Percentiles rank a stretch among this genome's conserved stretches.
These are phyloP conservation scores for Smithornis capensis DNA, from an alignment of 2,113 vertebrate genomes.

Conservation along the genomic window DNA sequence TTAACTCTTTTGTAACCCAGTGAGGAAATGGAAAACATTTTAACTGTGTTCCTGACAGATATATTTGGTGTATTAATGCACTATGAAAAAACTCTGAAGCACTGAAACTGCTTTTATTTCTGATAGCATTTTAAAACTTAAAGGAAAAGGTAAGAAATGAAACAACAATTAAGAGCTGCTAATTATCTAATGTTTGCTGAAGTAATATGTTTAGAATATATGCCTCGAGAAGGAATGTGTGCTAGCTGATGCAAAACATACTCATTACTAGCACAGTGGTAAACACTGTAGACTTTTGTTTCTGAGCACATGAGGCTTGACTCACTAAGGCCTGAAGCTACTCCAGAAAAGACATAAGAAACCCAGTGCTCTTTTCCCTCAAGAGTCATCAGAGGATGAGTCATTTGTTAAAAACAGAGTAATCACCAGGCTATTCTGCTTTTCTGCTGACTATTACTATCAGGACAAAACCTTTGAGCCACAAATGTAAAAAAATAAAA, in stretches of 20 bases:
- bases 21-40: background rate
- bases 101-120: background rate
- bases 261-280: background rate
- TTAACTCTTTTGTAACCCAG: background rate
- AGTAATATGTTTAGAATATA: conserved; percentile 13
- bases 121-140: background rate
- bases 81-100: background rate
- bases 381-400: conserved; percentile 42
- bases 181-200: conserved; percentile 11
- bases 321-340: conserved; percentile 38
- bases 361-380: conserved; percentile 34
- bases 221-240: conserved; percentile 18
- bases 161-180: background rate
- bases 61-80: background rate
- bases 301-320: background rate
- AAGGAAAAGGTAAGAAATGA: background rate
- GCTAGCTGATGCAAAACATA: background rate
- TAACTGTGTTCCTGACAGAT: background rate
- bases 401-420: conserved; percentile 57
- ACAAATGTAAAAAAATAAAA: background rate
- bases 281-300: background rate
- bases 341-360: conserved; percentile 48
- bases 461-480: conserved; percentile 4
- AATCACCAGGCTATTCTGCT: conserved; percentile 45
- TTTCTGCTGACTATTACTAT: conserved; percentile 56